Percentiles rank a stretch among this genome's conserved stretches.
Conservation (phyloP, 2,797 vertebrate genomes). For the Pterois miles region DNA sequence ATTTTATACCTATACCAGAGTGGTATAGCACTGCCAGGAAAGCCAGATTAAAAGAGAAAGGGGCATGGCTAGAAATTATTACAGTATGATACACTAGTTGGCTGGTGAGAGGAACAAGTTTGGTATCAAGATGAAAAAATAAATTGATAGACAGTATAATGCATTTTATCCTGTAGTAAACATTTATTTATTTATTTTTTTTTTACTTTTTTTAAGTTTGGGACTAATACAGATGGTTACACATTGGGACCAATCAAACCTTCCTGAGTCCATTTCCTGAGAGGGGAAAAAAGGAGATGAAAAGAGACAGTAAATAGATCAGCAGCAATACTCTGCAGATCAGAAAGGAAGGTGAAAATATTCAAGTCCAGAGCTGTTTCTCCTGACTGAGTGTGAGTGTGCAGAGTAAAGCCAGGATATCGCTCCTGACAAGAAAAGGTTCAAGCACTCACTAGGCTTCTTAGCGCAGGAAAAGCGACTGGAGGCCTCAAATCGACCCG, state of each 20-base stretch:
- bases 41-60: too few species aligned
- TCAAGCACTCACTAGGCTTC: constrained; percentile 38
- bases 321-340: constrained; percentile 14
- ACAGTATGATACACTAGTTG: too few species aligned
- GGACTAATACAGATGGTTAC: constrained; percentile 32
- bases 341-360: constrained; percentile 27
- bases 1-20: too few species aligned
- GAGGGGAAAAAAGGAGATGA: constrained; percentile 5
- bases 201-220: neutral
- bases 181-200: too few species aligned
- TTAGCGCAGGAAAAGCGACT: constrained; percentile 29
- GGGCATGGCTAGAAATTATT: too few species aligned
- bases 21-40: too few species aligned
- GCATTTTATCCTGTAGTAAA: neutral
- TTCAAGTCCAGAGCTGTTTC: constrained; percentile 9
- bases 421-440: constrained; percentile 29
- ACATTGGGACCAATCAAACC: constrained; percentile 31
- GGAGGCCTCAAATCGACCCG: constrained; percentile 23
- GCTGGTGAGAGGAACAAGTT: too few species aligned
- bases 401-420: constrained; percentile 22
- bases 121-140: too few species aligned
- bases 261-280: constrained; percentile 29
- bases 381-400: constrained; percentile 5
- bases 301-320: constrained; percentile 31
- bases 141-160: too few species aligned